A percentile compares a stretch with the other conserved stretches of the same genome.
Conservation (phyloP, 2,113 vertebrate species). For the Archocentrus centrarchus region DNA sequence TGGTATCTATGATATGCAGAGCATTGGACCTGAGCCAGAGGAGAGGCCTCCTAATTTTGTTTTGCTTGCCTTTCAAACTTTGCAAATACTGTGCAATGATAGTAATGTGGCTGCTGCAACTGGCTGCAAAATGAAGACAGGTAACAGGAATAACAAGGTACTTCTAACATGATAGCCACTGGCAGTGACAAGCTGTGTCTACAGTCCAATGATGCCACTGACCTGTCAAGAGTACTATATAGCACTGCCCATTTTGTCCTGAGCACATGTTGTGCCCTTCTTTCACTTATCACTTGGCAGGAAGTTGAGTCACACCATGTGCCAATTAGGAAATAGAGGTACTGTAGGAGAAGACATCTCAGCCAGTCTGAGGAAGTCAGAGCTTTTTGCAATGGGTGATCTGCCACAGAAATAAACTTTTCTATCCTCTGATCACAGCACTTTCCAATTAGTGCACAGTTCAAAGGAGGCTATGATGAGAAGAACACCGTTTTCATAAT, state of each 20-base stretch:
- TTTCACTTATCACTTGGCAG: constrained; percentile 69
- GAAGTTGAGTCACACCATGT: constrained; percentile 65
- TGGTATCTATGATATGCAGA: constrained; percentile 71
- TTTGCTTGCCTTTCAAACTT: constrained; percentile 61
- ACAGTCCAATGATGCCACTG: constrained; percentile 50
- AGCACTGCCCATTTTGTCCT: constrained; percentile 59
- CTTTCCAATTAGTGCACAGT: constrained; percentile 38
- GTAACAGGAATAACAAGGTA: constrained; percentile 59
- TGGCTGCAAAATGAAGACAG: constrained; percentile 57
- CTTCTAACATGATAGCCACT: constrained; percentile 71
- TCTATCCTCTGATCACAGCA: constrained; percentile 46
- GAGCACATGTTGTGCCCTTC: constrained; percentile 64
- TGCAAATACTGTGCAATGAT: constrained; percentile 36
- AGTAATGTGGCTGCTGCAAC: constrained; percentile 34
- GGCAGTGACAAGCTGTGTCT: constrained; percentile 56
- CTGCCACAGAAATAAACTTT: constrained; percentile 34
- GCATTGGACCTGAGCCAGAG: constrained; percentile 52
- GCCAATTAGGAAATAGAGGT: constrained; percentile 77
- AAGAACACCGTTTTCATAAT: not conserved
- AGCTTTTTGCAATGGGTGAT: constrained; percentile 55
- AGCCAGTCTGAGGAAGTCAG: constrained; percentile 48
- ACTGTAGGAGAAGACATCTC: constrained; percentile 58
- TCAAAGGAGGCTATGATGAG: constrained; percentile 38
- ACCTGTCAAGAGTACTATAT: constrained; percentile 64
- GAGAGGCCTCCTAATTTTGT: constrained; percentile 53